Conservation (phyloP, 92 coral and sea anemone species). For the Porites divaricata region DNA sequence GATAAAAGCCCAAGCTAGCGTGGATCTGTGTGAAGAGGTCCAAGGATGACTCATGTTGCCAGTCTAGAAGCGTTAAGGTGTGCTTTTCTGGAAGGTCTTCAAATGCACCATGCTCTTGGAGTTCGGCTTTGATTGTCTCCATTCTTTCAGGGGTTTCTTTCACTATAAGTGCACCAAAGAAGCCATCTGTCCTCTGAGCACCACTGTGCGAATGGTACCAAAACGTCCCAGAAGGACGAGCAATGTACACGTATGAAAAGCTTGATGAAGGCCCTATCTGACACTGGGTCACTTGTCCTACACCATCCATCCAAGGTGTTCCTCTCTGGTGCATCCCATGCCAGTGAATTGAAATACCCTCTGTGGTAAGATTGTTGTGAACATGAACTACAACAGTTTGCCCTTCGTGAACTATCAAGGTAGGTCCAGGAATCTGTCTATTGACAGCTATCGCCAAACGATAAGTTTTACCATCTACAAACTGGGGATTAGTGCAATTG, state of each 20-base stretch:
- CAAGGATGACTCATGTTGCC: conserved; percentile 63
- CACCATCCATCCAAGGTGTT: conserved; percentile 88
- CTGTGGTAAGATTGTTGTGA: conserved; percentile 47
- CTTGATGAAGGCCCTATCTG: conserved; percentile 55
- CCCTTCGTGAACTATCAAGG: conserved; percentile 72
- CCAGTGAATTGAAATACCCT: conserved; percentile 58
- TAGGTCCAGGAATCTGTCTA: conserved; percentile 82
- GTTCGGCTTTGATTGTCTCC: background rate
- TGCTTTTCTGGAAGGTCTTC: conserved; percentile 52
- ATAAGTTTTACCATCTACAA: conserved; percentile 58
- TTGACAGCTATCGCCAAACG: conserved; percentile 70
- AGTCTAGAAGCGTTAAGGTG: conserved; percentile 59
- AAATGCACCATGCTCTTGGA: conserved; percentile 22
- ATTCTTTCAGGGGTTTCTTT: conserved; percentile 38
- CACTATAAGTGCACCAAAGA: conserved; percentile 77
- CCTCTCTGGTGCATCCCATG: conserved; percentile 34
- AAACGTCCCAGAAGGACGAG: conserved; percentile 80
- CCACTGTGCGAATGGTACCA: conserved; percentile 91
- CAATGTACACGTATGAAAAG: conserved; percentile 75
- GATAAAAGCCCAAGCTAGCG: conserved; percentile 50
- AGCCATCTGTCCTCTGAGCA: conserved; percentile 78
- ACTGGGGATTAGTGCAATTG: conserved; percentile 42
- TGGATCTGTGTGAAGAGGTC: conserved; percentile 60
- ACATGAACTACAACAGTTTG: conserved; percentile 60
- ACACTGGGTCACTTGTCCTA: conserved; percentile 78